Evolutionary conservation across 2,888 invertebrate species (phyloP).

Genomic region (Tetanocera ferruginea): DNA sequence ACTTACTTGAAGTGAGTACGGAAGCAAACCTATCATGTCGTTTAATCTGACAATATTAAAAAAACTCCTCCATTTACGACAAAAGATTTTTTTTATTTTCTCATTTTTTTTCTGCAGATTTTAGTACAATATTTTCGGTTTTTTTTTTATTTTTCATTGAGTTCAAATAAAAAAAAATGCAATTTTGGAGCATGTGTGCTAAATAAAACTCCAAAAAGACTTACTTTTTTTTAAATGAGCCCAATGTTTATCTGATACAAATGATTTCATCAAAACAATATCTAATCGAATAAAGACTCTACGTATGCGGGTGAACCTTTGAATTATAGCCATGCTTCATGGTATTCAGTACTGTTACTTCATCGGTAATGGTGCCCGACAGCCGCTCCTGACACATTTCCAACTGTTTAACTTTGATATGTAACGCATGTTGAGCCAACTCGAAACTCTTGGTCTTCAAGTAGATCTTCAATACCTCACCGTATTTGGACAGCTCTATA

Average conservation of each 20-base stretch:
- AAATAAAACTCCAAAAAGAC: background rate
- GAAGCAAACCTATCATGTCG: too few species aligned
- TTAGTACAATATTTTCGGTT: too few species aligned
- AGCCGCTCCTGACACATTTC: slow-evolving; percentile 47
- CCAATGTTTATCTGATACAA: too few species aligned
- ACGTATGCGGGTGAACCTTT: background rate
- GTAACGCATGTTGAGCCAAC: slow-evolving; percentile 48
- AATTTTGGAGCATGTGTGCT: background rate
- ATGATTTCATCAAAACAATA: too few species aligned
- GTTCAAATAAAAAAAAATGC: background rate
- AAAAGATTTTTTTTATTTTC: too few species aligned
- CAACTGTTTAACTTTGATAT: slow-evolving; percentile 48
- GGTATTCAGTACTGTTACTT: slow-evolving; percentile 21
- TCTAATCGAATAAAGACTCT: too few species aligned
- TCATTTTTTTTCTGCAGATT: too few species aligned
- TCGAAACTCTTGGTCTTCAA: slow-evolving; percentile 55
- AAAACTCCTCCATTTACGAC: too few species aligned
- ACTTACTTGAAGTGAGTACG: too few species aligned
- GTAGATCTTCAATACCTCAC: slow-evolving; percentile 49
- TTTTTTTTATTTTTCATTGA: too few species aligned
- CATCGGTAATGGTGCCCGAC: slow-evolving; percentile 39
- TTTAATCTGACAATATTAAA: too few species aligned
- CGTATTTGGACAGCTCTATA: slow-evolving; percentile 45
- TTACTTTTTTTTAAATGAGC: background rate
- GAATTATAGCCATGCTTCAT: background rate